Evolutionary conservation across 2,797 vertebrate species (phyloP).

Genomic region (Pteronotus mesoamericanus): DNA sequence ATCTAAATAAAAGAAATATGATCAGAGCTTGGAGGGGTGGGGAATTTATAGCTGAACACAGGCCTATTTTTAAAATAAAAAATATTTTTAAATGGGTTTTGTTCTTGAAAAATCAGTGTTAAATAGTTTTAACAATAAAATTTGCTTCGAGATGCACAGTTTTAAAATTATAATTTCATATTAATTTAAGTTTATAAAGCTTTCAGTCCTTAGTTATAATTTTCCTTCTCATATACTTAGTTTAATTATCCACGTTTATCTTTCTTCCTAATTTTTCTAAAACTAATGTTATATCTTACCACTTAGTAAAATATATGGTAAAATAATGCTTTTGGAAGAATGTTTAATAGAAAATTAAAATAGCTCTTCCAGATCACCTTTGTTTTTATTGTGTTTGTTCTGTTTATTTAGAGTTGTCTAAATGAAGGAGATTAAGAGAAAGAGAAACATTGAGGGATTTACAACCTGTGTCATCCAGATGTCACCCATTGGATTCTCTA

Average conservation of each 20-base stretch:
- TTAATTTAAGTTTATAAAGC: slow-evolving; percentile 27
- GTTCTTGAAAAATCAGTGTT: slow-evolving; percentile 65
- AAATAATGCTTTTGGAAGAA: slow-evolving; percentile 75
- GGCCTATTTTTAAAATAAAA: slow-evolving; percentile 60
- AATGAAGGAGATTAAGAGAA: not conserved
- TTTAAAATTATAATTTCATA: slow-evolving; percentile 45
- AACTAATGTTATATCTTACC: slow-evolving; percentile 65
- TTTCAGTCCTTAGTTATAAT: slow-evolving; percentile 15
- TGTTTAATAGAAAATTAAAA: slow-evolving; percentile 83
- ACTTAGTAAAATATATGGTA: slow-evolving; percentile 64
- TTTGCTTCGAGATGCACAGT: slow-evolving; percentile 59
- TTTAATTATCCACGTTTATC: slow-evolving; percentile 46
- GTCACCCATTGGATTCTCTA: not conserved
- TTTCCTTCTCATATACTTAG: slow-evolving; percentile 34
- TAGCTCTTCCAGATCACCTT: slow-evolving; percentile 68
- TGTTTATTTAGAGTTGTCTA: not conserved
- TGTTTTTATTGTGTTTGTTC: slow-evolving; percentile 29
- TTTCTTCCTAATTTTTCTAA: slow-evolving; percentile 66
- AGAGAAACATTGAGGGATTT: not conserved
- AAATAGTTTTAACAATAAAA: not conserved
- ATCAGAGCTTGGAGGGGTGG: not conserved
- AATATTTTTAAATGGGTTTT: slow-evolving; percentile 49
- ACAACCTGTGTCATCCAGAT: not conserved
- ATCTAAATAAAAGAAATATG: slow-evolving; percentile 42
- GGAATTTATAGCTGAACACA: not conserved